phyloP scores from a whole-genome alignment of 1,140 invertebrate genomes.

The Drosophila ironensis region DNA sequence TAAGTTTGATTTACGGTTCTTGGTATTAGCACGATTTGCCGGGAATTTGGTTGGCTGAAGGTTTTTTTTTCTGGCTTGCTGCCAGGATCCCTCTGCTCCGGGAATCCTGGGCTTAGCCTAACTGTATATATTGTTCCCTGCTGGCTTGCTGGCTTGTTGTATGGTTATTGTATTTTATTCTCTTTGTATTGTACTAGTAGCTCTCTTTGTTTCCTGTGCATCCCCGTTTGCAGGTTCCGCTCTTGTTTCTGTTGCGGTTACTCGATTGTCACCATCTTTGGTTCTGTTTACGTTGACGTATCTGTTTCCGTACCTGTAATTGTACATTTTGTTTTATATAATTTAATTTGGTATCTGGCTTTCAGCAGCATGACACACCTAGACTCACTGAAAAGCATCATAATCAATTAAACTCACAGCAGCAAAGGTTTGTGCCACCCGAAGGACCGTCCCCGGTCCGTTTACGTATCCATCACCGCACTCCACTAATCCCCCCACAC shows the following conservation, averaged over 20 bases:
- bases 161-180: slow-evolving; percentile 13
- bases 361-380: slow-evolving; percentile 81
- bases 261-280: slow-evolving; percentile 11
- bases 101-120: slow-evolving; percentile 1
- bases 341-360: slow-evolving; percentile 81
- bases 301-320: too few species aligned
- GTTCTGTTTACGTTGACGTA: slow-evolving; percentile 34
- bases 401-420: slow-evolving; percentile 77
- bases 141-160: slow-evolving; percentile 27
- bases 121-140: slow-evolving; percentile 29
- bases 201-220: slow-evolving; percentile 38
- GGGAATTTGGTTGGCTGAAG: slow-evolving; percentile 29
- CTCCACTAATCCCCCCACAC: slow-evolving; percentile 7
- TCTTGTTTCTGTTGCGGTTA: slow-evolving; percentile 2
- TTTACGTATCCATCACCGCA: slow-evolving; percentile 31
- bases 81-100: not conserved
- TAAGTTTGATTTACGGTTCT: slow-evolving; percentile 7
- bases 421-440: slow-evolving; percentile 79
- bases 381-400: slow-evolving; percentile 82
- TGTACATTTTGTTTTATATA: slow-evolving; percentile 43
- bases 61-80: slow-evolving; percentile 6
- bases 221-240: slow-evolving; percentile 3
- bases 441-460: slow-evolving; percentile 15
- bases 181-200: slow-evolving; percentile 40
- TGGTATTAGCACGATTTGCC: slow-evolving; percentile 26